These are phyloP conservation scores for Cremastinae sp. DNA, from an alignment of 2,888 invertebrate species.

Conservation along the genomic window DNA sequence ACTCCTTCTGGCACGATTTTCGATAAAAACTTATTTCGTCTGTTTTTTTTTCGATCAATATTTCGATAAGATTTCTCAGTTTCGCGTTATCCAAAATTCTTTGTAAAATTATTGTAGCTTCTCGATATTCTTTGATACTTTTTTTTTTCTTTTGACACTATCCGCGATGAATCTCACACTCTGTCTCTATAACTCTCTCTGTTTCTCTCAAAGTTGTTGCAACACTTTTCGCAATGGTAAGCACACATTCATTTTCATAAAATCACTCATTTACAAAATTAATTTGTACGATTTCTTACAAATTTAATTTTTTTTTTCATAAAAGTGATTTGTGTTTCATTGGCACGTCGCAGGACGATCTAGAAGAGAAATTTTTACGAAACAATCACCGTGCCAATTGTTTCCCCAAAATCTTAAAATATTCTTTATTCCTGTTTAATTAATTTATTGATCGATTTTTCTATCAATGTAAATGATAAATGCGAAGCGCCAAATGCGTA, in stretches of 20 bases:
- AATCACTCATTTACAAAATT: slow-evolving; percentile 12
- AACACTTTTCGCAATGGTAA: background rate
- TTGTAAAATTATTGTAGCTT: no score
- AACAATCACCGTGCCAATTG: slow-evolving; percentile 37
- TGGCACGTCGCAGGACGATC: slow-evolving; percentile 53
- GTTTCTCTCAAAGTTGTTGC: slow-evolving; percentile 2
- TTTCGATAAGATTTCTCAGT: no score
- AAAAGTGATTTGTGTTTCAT: background rate
- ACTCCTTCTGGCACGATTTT: slow-evolving; percentile 3
- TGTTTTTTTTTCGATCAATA: slow-evolving; percentile 3
- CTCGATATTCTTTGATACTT: no score
- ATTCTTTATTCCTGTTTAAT: background rate
- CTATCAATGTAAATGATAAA: no score
- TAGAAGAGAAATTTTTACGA: slow-evolving; percentile 52
- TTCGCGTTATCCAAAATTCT: no score
- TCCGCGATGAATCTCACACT: slow-evolving; percentile 48
- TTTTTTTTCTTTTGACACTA: background rate
- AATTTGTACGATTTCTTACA: background rate
- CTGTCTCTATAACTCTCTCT: slow-evolving; percentile 30
- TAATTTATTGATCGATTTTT: background rate
- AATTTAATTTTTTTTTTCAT: background rate
- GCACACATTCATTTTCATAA: slow-evolving; percentile 22
- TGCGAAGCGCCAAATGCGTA: no score
- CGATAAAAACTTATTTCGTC: slow-evolving; percentile 2
- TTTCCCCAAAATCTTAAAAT: slow-evolving; percentile 38